A percentile compares a stretch with the other conserved stretches of the same genome.
These are phyloP conservation scores for Cheirogaleus medius DNA, from an alignment of 2,113 vertebrate species.

Conservation along the genomic window DNA sequence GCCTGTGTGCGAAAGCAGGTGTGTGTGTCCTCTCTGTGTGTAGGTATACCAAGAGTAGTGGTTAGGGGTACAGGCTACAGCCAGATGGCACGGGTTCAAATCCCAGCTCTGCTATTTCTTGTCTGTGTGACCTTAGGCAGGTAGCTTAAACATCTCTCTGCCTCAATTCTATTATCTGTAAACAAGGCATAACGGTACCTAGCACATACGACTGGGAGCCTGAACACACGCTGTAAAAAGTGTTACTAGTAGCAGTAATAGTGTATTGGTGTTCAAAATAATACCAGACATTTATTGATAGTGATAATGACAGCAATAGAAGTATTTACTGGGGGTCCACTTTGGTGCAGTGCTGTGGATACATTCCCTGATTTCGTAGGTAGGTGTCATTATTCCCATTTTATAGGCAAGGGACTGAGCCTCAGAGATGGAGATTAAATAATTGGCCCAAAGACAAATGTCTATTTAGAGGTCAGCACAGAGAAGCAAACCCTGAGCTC, in stretches of 20 bases:
- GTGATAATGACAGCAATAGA: not conserved
- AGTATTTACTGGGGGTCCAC: not conserved
- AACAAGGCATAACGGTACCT: not conserved
- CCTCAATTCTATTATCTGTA: not conserved
- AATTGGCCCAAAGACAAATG: not conserved
- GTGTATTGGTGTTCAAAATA: rapidly evolving
- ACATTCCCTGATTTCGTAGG: not conserved
- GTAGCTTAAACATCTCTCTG: not conserved
- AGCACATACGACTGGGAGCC: not conserved
- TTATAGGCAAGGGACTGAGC: not conserved
- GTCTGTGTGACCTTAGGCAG: not conserved
- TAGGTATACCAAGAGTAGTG: rapidly evolving
- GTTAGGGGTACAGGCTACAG: not conserved
- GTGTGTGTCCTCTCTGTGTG: not conserved
- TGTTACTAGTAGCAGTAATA: rapidly evolving
- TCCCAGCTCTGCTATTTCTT: not conserved
- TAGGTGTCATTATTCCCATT: not conserved
- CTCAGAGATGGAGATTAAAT: not conserved
- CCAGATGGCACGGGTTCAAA: not conserved
- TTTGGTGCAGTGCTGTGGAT: not conserved
- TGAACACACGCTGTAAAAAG: rapidly evolving
- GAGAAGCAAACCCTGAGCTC: not conserved
- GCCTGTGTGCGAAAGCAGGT: not conserved
- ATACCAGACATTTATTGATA: not conserved
- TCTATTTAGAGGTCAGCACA: not conserved